Percentiles rank a stretch among this genome's conserved stretches.
Conservation (phyloP, 1,140 invertebrate species). For the Drosophila nikananu region DNA sequence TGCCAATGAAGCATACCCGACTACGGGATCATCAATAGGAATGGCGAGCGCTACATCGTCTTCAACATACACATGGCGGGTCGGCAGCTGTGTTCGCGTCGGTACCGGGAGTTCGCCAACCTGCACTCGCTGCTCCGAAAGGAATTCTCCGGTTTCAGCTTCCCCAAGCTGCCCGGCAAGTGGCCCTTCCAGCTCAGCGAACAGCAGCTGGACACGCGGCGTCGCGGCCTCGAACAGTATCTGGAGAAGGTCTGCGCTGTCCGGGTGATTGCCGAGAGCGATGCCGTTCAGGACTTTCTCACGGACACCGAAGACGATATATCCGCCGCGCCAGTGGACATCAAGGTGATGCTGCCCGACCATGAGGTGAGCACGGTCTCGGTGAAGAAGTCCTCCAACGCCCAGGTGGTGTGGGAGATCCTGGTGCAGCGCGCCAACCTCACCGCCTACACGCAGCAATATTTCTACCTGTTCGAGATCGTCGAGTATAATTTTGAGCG, state of each 20-base stretch:
- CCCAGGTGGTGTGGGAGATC: conserved; percentile 95
- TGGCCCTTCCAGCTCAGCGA: conserved; percentile 99
- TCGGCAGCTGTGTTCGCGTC: conserved; percentile 96
- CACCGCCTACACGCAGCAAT: conserved; percentile 92
- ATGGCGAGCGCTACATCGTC: conserved; percentile 96
- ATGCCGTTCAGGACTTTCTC: conserved; percentile 98
- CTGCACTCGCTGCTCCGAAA: conserved; percentile 96
- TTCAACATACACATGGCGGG: conserved; percentile 99
- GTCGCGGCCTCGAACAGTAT: conserved; percentile 98
- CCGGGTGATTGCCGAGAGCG: conserved; percentile 98
- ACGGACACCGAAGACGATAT: conserved; percentile 96
- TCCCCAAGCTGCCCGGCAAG: conserved; percentile 99
- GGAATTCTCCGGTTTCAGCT: conserved; percentile 98
- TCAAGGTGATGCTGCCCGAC: conserved; percentile 95
- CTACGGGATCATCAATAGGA: conserved; percentile 92
- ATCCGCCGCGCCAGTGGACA: conserved; percentile 94
- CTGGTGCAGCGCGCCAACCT: conserved; percentile 95
- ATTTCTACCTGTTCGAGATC: conserved; percentile 99
- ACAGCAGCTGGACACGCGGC: conserved; percentile 97
- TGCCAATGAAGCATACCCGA: conserved; percentile 93
- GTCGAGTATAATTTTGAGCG: conserved; percentile 98
- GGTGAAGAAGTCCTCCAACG: conserved; percentile 95
- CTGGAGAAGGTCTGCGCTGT: conserved; percentile 99
- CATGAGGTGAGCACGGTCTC: conserved; percentile 95
- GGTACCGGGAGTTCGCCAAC: conserved; percentile 98